Percentiles rank a stretch among this genome's conserved stretches.
phyloP scores from a whole-genome alignment of 2,113 vertebrate genomes.

The Cervus canadensis region DNA sequence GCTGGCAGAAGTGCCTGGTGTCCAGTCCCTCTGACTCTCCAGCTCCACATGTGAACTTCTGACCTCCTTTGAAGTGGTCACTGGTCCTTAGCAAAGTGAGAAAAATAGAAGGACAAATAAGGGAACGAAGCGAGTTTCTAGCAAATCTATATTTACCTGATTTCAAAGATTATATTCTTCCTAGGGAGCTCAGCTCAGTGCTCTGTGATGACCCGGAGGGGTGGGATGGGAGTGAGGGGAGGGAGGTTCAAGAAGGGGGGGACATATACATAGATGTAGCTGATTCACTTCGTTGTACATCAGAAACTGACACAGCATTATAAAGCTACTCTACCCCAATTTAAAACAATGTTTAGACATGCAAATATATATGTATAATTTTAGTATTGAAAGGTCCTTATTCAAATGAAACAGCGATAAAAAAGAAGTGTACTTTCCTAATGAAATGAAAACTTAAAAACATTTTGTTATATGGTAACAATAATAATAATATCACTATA shows the following conservation, averaged over 20 bases:
- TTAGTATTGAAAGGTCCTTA: background rate
- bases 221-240: background rate
- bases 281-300: background rate
- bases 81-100: background rate
- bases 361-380: background rate
- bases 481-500: background rate
- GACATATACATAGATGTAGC: background rate
- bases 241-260: background rate
- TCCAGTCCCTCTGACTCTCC: background rate
- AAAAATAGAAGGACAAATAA: background rate
- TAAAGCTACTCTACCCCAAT: background rate
- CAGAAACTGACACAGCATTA: background rate
- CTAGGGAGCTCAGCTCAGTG: background rate
- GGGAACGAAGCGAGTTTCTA: background rate
- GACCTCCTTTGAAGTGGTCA: background rate
- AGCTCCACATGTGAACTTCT: background rate
- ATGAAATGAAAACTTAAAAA: background rate
- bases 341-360: background rate
- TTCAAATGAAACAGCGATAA: background rate
- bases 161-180: background rate
- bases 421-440: background rate
- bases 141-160: background rate
- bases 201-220: background rate
- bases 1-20: background rate
- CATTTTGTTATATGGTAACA: background rate